Base-by-base conservation (phyloP, 2,888 invertebrate genomes). In the Zhuqinia jingwanae region DNA sequence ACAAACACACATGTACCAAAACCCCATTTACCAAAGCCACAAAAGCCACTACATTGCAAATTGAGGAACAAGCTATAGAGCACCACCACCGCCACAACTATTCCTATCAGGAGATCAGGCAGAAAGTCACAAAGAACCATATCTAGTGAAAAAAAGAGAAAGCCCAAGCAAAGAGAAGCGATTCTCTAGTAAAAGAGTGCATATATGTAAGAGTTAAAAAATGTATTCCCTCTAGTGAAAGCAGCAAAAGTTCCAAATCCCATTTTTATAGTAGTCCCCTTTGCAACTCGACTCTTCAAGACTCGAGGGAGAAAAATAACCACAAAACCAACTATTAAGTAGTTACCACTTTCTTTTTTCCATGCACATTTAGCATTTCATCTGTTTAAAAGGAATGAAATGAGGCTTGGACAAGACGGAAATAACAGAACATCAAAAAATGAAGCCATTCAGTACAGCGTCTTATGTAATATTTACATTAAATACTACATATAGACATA, bases 311-410 rank as follows among this genome's bases (percentile, higher is more conserved):
- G n/a, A n/a, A 42, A 65, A 65, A n/a, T 42, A 42, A 10, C 42
- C 36, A 36, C 65, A 65, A 65, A 36, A n/a, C 65, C n/a, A 65
- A 65, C 65, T 65, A 65, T 42, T 42, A 65, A 36, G 65, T 42
- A n/a, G 47, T 17, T 65, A 65, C 65, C 15, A 36, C 22, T 73
- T 27, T n/a, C n/a, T 25, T 22, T 27, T 68, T n/a, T 42, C 73
- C 27, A 27, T 50, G 15, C 58, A 50, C 47, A 47, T 22, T 73
- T 76, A 42, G 76, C 76, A 76, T 42, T 76, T 78, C 77, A 78
- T 78, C 77, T 76, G 22, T 36, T 60, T 25, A 47, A 78, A 63
- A 78, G 47, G 60, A 78, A 60, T 78, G 77, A 78, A 78, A 78
- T 63, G 77, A 63, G 77, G 45, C 47, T 63, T 60, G 36, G 58